Conservation (phyloP, 2,888 invertebrate species). For the Eilema caniola region DNA sequence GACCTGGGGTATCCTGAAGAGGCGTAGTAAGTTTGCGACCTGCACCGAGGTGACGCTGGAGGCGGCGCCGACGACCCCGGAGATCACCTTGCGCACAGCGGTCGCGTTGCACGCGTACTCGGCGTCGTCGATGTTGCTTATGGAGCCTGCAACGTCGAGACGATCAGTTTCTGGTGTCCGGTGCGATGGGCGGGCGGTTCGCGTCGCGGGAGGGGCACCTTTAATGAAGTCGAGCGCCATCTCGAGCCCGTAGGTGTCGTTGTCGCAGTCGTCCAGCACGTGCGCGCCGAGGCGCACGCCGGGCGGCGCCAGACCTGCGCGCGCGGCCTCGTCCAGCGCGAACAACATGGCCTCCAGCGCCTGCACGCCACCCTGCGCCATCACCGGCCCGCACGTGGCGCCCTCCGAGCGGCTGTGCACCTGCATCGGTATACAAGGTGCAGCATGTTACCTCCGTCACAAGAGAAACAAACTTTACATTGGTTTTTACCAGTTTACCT, state of each 20-base stretch:
- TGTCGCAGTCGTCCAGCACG: slow-evolving; percentile 96
- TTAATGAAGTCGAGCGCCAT: slow-evolving; percentile 97
- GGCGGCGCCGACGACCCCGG: slow-evolving; percentile 79
- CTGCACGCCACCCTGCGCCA: slow-evolving; percentile 95
- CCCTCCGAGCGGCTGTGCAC: slow-evolving; percentile 94
- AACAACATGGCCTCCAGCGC: slow-evolving; percentile 96
- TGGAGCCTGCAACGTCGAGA: slow-evolving; percentile 92
- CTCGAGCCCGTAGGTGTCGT: slow-evolving; percentile 96
- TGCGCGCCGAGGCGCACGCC: slow-evolving; percentile 93
- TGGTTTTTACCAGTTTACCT: too few relatives aligned
- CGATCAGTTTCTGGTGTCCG: too few relatives aligned
- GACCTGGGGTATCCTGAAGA: slow-evolving; percentile 96
- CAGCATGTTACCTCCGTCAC: too few relatives aligned
- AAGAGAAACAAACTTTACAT: too few relatives aligned
- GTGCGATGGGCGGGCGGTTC: background rate
- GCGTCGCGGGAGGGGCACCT: slow-evolving; percentile 83
- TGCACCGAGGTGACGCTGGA: slow-evolving; percentile 98
- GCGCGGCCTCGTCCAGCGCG: slow-evolving; percentile 92
- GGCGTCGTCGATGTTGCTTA: slow-evolving; percentile 96
- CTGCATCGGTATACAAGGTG: too few relatives aligned
- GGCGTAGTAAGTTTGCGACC: slow-evolving; percentile 93
- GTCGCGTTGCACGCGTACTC: slow-evolving; percentile 95
- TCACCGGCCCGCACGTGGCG: slow-evolving; percentile 94
- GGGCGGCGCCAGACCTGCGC: slow-evolving; percentile 88
- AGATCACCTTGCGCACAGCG: slow-evolving; percentile 77